Evolutionary conservation across 2,888 invertebrate genomes (phyloP).

Genomic region (Parnassius mnemosyne): DNA sequence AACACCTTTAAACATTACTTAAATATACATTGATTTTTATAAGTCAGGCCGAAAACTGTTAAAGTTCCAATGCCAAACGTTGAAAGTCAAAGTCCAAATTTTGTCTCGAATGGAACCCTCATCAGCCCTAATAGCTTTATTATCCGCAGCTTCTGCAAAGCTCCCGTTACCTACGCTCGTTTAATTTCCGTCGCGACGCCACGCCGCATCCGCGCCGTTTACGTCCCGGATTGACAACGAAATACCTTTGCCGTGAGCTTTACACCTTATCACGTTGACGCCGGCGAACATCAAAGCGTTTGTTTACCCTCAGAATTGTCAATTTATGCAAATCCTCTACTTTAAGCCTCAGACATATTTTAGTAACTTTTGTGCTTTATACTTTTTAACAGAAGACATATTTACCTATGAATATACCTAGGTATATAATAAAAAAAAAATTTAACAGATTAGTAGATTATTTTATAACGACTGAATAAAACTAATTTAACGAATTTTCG

Average conservation of each 20-base stretch:
- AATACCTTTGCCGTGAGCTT: neutral
- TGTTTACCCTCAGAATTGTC: neutral
- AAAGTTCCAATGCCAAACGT: too few species aligned
- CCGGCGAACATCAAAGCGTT: neutral
- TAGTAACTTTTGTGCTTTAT: too few species aligned
- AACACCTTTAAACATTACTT: too few species aligned
- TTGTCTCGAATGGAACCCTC: neutral
- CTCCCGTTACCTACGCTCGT: constrained; percentile 2
- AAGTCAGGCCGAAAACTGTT: too few species aligned
- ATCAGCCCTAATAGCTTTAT: constrained; percentile 5
- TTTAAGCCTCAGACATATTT: neutral
- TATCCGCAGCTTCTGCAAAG: neutral
- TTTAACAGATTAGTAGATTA: too few species aligned
- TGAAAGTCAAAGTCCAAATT: neutral
- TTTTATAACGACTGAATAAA: too few species aligned
- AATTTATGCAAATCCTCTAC: neutral
- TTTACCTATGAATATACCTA: too few species aligned
- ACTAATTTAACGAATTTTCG: too few species aligned
- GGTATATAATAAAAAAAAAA: too few species aligned
- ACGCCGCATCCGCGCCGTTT: constrained; percentile 1
- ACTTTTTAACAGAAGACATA: too few species aligned
- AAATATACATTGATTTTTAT: too few species aligned
- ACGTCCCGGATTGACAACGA: constrained; percentile 1
- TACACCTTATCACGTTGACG: constrained; percentile 2
- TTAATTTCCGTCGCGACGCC: constrained; percentile 17